Conservation (phyloP, 1,140 invertebrate species). For the Drosophila yakuba region DNA sequence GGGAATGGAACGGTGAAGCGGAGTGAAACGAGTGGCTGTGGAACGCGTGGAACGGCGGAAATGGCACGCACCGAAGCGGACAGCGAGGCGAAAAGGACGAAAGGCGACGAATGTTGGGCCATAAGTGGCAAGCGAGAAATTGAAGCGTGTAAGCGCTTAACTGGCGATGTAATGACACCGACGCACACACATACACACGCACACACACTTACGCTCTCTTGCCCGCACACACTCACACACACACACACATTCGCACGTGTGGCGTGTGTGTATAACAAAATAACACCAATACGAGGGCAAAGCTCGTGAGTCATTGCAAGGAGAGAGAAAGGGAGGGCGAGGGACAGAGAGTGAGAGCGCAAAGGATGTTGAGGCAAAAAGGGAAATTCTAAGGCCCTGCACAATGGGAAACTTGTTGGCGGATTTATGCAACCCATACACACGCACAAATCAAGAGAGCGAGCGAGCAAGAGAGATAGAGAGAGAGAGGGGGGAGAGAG, state of each 20-base stretch:
- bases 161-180: slow-evolving; percentile 70
- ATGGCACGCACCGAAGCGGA: slow-evolving; percentile 12
- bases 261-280: slow-evolving; percentile 36
- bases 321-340: slow-evolving; percentile 4
- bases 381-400: slow-evolving; percentile 42
- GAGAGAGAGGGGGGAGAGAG: slow-evolving; percentile 1
- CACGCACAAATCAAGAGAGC: slow-evolving; percentile 17
- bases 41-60: slow-evolving; percentile 1
- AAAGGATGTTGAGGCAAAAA: slow-evolving; percentile 17
- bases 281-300: slow-evolving; percentile 30
- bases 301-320: slow-evolving; percentile 41
- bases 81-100: slow-evolving; percentile 36
- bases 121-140: slow-evolving; percentile 74
- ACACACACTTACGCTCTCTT: slow-evolving; percentile 1
- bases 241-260: slow-evolving; percentile 12
- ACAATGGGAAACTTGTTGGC: slow-evolving; percentile 83
- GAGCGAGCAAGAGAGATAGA: slow-evolving; percentile 7
- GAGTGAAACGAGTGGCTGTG: background rate
- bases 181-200: slow-evolving; percentile 30
- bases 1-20: slow-evolving; percentile 18
- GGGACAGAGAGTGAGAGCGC: background rate
- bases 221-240: slow-evolving; percentile 13
- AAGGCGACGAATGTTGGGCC: slow-evolving; percentile 65
- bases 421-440: slow-evolving; percentile 76
- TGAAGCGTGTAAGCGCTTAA: slow-evolving; percentile 82